phyloP scores from a whole-genome alignment of 1,140 invertebrate genomes.

The Euborellia annulipes region DNA sequence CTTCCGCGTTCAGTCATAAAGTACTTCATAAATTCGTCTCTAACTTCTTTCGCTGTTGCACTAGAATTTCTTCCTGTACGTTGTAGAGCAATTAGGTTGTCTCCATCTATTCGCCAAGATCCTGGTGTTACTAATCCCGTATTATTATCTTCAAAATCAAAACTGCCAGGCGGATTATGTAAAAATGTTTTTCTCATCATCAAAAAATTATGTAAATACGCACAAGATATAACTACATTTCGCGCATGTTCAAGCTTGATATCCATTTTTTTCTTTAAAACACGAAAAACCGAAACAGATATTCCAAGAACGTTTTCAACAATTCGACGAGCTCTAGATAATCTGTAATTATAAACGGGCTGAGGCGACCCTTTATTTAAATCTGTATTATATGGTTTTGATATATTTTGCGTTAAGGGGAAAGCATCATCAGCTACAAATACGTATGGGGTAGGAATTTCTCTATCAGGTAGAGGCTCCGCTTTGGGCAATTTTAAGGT shows the following conservation, averaged over 20 bases:
- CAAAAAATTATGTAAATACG: not conserved
- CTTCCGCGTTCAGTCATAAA: too few species aligned
- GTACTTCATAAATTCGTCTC: too few species aligned
- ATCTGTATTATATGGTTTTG: conserved; percentile 22
- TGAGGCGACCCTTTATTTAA: conserved; percentile 10
- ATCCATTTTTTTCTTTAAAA: not conserved
- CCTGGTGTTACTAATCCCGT: too few species aligned
- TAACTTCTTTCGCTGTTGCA: too few species aligned
- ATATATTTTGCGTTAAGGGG: conserved; percentile 20
- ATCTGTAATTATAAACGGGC: conserved; percentile 23
- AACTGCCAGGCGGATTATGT: too few species aligned
- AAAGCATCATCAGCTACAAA: conserved; percentile 27
- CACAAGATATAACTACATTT: not conserved
- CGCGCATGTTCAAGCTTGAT: not conserved
- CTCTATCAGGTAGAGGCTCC: conserved; percentile 8
- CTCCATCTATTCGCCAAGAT: too few species aligned
- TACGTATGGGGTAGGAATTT: conserved; percentile 12
- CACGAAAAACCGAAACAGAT: conserved; percentile 12
- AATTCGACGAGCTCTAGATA: conserved; percentile 16
- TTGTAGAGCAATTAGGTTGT: too few species aligned
- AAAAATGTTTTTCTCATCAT: too few species aligned
- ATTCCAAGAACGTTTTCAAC: conserved; percentile 29
- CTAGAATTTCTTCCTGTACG: too few species aligned
- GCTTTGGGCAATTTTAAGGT: conserved; percentile 2
- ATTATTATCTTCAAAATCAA: too few species aligned